Base-by-base conservation (phyloP, 53 echinoderm and acorn worm genomes). In the Crossaster papposus region DNA sequence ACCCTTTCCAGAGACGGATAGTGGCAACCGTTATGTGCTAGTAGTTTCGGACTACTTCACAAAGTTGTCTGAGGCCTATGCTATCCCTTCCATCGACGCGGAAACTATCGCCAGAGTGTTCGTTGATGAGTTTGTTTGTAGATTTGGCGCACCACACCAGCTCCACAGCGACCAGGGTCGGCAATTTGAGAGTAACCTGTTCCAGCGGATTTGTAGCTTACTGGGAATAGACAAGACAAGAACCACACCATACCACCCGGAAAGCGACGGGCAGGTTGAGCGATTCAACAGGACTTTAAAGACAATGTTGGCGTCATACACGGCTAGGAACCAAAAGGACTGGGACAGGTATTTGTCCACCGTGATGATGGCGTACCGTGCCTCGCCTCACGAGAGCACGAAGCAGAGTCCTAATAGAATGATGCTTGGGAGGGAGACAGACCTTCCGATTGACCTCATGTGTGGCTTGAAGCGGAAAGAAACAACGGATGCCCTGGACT, bases 201-300 rank as follows among this genome's bases (percentile, higher is more conserved):
- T n/a, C n/a, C 55, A 54, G 9, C 77, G 38, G 26, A 79, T 36
- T 28, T 79, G 89, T 30, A 65, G 23, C 4, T 44, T 89, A 14
- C 65, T 89, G 2, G 89, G 89, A 35, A 79, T 78, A 55, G 79
- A 89, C 24, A 89, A 89, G n/a, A n/a, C n/a, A n/a, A n/a, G n/a
- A n/a, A n/a, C n/a, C n/a, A n/a, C n/a, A n/a, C n/a, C n/a, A n/a
- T n/a, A n/a, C n/a, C n/a, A n/a, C n/a, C n/a, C n/a, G n/a, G n/a
- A n/a, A n/a, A n/a, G n/a, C n/a, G n/a, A n/a, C n/a, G n/a, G n/a
- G n/a, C n/a, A n/a, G n/a, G n/a, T n/a, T n/a, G n/a, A n/a, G n/a
- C n/a, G n/a, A 18, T 79, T 89, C 28, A 94, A 94, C 58, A n/a
- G 54, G 26, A 92, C 89, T 22, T 31, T 94, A 36, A 78, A 72